Conservation (phyloP, 2,113 vertebrate genomes). For the Dunckerocampus dactyliophorus region DNA sequence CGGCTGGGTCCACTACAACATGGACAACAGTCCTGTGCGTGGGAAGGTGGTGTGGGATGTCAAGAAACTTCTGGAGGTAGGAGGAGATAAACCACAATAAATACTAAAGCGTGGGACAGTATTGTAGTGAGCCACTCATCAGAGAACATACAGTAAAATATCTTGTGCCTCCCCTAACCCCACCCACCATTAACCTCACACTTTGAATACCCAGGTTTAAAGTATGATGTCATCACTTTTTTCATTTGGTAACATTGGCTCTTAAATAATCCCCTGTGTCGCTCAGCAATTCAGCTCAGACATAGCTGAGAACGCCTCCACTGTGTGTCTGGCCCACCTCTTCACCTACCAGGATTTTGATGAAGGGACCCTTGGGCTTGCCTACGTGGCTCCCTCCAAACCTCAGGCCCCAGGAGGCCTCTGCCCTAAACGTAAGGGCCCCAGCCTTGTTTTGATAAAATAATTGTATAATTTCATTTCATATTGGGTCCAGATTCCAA, state of each 20-base stretch:
- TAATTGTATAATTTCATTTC: neutral
- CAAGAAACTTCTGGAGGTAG: slow-evolving; percentile 90
- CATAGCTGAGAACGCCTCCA: slow-evolving; percentile 88
- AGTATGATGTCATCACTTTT: neutral
- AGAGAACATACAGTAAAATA: too few relatives aligned
- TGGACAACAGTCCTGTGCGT: slow-evolving; percentile 79
- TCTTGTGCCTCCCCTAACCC: too few relatives aligned
- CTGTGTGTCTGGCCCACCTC: slow-evolving; percentile 92
- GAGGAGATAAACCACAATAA: neutral
- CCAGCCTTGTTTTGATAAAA: neutral
- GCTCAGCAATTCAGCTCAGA: slow-evolving; percentile 94
- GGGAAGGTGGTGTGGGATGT: slow-evolving; percentile 91
- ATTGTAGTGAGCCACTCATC: too few relatives aligned
- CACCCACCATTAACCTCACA: too few relatives aligned
- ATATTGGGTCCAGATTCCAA: neutral
- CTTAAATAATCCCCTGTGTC: slow-evolving; percentile 3
- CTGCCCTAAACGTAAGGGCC: slow-evolving; percentile 85
- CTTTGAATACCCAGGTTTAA: too few relatives aligned
- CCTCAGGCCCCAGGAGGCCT: slow-evolving; percentile 87
- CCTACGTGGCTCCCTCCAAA: slow-evolving; percentile 91
- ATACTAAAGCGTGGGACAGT: neutral
- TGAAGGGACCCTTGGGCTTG: slow-evolving; percentile 91
- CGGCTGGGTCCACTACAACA: slow-evolving; percentile 83
- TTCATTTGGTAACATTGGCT: neutral
- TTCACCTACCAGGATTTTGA: slow-evolving; percentile 99